Conservation (phyloP, 2,797 vertebrate species). For the Phrynocephalus vlangalii region DNA sequence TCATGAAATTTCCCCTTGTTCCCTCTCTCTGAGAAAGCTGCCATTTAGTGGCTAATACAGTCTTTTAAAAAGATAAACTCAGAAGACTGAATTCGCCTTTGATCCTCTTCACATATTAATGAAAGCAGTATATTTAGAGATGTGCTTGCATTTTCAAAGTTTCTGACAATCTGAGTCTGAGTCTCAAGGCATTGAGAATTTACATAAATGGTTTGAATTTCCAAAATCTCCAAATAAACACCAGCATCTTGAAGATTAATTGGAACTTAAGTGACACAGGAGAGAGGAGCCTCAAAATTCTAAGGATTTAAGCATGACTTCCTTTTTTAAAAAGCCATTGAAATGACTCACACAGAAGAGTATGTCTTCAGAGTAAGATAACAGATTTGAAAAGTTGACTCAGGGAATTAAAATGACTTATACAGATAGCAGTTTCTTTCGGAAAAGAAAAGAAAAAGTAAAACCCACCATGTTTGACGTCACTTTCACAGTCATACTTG, state of each 20-base stretch:
- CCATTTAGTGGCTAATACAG: constrained; percentile 56
- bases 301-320: constrained; percentile 37
- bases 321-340: constrained; percentile 21
- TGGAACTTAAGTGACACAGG: constrained; percentile 31
- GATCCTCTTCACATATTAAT: constrained; percentile 62
- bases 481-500: not conserved
- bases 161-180: constrained; percentile 52
- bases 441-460: not conserved
- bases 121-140: constrained; percentile 39
- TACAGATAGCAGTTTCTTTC: not conserved
- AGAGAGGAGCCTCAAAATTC: constrained; percentile 17
- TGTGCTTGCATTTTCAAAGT: constrained; percentile 52
- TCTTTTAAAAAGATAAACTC: constrained; percentile 50
- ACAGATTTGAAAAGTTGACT: not conserved
- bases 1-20: constrained; percentile 16
- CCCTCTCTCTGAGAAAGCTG: constrained; percentile 48
- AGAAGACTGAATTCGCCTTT: constrained; percentile 46
- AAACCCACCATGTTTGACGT: accelerated
- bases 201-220: constrained; percentile 61
- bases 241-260: constrained; percentile 43
- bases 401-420: not conserved
- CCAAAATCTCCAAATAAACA: constrained; percentile 53
- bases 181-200: constrained; percentile 53
- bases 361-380: not conserved
- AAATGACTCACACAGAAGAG: not conserved